A percentile compares a stretch with the other conserved stretches of the same genome.
phyloP scores from a whole-genome alignment of 2,797 vertebrate species.

The Urosaurus nigricauda region DNA sequence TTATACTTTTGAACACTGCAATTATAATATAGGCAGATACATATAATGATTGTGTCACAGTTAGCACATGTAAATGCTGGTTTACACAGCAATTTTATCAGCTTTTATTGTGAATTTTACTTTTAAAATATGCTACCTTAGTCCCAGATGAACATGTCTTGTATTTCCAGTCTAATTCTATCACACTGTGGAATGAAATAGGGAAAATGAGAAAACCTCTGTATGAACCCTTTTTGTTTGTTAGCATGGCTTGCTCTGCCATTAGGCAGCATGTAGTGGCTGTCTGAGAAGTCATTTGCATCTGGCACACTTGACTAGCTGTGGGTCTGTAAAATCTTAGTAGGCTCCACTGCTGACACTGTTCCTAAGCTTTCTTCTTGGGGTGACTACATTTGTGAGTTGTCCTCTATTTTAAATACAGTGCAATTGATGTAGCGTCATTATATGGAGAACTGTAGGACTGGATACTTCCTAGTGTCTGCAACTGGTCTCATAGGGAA shows the following conservation, averaged over 20 bases:
- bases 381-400: background rate
- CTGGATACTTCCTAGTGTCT: too few relatives aligned
- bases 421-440: too few relatives aligned
- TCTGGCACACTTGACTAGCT: background rate
- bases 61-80: background rate
- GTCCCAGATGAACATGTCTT: background rate
- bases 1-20: background rate
- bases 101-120: conserved; percentile 6
- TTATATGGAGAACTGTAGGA: too few relatives aligned
- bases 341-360: background rate
- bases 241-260: background rate
- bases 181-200: background rate
- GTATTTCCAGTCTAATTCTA: background rate
- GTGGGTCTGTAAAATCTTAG: background rate
- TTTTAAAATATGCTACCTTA: background rate
- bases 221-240: background rate
- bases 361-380: background rate
- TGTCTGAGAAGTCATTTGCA: background rate
- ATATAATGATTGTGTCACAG: background rate
- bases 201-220: background rate
- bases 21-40: background rate
- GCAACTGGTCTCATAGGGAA: too few relatives aligned
- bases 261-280: background rate
- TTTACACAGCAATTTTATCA: conserved; percentile 6
- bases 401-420: background rate